Conservation (phyloP, 2,797 vertebrate species). For the Gila robusta region DNA sequence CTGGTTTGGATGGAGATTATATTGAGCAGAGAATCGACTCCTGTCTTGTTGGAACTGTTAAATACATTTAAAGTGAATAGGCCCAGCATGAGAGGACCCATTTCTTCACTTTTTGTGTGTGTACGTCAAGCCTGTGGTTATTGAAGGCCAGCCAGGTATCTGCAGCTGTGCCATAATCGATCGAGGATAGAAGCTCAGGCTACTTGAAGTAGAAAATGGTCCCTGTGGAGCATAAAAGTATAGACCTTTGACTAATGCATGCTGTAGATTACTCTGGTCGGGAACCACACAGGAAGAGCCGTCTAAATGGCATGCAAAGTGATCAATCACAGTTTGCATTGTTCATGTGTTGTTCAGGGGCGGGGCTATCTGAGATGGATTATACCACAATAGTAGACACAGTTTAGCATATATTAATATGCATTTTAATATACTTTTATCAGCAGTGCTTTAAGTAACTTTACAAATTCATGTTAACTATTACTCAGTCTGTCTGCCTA, state of each 20-base stretch:
- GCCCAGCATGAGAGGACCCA: neutral
- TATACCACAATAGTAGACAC: neutral
- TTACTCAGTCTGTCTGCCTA: neutral
- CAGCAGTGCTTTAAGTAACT: neutral
- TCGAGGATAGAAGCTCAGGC: neutral
- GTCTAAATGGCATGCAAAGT: neutral
- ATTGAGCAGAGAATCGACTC: constrained; percentile 14
- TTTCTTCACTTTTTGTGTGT: constrained; percentile 15
- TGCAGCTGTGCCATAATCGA: constrained; percentile 24
- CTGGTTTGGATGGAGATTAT: neutral
- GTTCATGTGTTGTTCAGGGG: neutral
- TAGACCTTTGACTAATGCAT: neutral
- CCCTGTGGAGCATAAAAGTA: neutral
- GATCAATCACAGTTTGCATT: neutral
- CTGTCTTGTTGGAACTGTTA: constrained; percentile 27
- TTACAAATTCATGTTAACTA: neutral
- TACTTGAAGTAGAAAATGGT: constrained; percentile 26
- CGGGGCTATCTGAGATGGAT: neutral
- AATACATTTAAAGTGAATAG: constrained; percentile 27
- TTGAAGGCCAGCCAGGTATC: constrained; percentile 33
- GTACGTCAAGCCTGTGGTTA: constrained; percentile 1
- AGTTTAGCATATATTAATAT: neutral
- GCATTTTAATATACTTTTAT: neutral
- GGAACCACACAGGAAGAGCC: neutral
- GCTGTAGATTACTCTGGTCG: neutral